A percentile compares a stretch with the other conserved stretches of the same genome.
Conservation (phyloP, 2,113 vertebrate genomes). For the Rhizomys pruinosus region DNA sequence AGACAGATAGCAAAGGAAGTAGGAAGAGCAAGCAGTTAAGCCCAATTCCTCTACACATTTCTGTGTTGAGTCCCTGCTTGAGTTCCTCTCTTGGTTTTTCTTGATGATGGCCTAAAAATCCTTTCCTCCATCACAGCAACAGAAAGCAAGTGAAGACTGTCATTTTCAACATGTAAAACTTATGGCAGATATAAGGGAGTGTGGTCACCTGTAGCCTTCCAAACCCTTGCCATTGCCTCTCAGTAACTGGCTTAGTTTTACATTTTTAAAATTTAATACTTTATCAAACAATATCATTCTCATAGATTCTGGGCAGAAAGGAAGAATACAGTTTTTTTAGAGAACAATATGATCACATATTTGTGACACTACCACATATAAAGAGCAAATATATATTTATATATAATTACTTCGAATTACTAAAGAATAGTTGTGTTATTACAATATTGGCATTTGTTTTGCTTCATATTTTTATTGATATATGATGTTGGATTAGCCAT, state of each 20-base stretch:
- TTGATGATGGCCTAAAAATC: too few relatives aligned
- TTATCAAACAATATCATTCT: neutral
- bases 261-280: neutral
- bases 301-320: neutral
- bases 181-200: neutral
- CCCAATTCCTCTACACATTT: too few relatives aligned
- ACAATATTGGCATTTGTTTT: slow-evolving; percentile 10
- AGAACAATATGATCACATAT: neutral
- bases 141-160: too few relatives aligned
- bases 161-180: neutral
- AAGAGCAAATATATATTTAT: neutral
- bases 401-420: neutral
- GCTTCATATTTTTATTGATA: neutral
- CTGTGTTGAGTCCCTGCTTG: too few relatives aligned
- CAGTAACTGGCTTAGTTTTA: neutral
- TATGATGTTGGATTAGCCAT: neutral
- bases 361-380: neutral
- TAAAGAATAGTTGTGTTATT: neutral
- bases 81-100: too few relatives aligned
- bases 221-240: neutral
- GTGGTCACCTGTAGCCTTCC: too few relatives aligned
- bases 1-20: too few relatives aligned
- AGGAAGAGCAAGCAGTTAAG: too few relatives aligned
- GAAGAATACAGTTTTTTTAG: neutral
- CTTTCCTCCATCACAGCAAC: too few relatives aligned